phyloP scores from a whole-genome alignment of 1,140 invertebrate genomes.

The Trinorchestia longiramus region DNA sequence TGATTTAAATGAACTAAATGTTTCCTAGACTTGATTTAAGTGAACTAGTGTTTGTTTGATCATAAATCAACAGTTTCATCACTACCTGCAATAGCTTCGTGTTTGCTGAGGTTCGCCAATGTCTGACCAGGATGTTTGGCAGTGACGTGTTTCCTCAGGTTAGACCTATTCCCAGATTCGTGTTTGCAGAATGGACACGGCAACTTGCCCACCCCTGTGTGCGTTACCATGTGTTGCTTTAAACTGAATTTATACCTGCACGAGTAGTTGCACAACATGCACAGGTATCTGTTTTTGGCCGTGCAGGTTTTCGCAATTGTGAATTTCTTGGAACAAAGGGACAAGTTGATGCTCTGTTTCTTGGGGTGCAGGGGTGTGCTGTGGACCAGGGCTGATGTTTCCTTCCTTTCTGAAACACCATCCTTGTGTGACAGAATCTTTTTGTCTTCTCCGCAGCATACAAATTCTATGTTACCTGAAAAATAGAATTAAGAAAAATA shows the following conservation, averaged over 20 bases:
- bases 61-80: too few species aligned
- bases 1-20: too few species aligned
- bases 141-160: not conserved
- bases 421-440: not conserved
- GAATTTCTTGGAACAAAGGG: not conserved
- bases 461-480: constrained; percentile 8
- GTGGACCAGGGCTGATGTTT: not conserved
- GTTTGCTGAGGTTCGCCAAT: not conserved
- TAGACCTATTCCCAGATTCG: not conserved
- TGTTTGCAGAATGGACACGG: not conserved
- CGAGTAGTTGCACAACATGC: not conserved
- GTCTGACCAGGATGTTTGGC: not conserved
- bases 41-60: too few species aligned
- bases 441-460: not conserved
- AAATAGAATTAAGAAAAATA: not conserved
- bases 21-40: too few species aligned
- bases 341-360: not conserved
- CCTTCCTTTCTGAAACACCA: not conserved
- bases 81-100: too few species aligned
- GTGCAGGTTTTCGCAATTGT: not conserved
- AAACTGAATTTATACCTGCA: not conserved
- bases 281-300: not conserved
- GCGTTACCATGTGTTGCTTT: not conserved
- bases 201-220: not conserved
- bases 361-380: not conserved